Evolutionary conservation across 2,888 invertebrate genomes (phyloP).

Genomic region (Andrena bucephala): DNA sequence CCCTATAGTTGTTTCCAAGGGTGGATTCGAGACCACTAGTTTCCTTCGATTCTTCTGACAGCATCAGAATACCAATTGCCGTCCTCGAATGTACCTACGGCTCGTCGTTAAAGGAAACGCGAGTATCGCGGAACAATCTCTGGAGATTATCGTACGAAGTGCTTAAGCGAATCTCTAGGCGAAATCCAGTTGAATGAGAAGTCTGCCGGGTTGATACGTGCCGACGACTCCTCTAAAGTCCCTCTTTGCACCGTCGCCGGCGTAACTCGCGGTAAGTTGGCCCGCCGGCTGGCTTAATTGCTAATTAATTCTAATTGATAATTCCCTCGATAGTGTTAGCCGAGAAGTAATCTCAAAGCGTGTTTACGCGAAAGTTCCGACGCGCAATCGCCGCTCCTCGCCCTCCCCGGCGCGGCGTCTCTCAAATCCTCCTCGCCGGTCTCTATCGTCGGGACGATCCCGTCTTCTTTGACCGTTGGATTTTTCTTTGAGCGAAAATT

Average conservation of each 20-base stretch:
- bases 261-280: constrained; percentile 68
- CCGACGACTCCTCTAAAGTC: constrained; percentile 54
- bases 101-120: constrained; percentile 18
- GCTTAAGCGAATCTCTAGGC: constrained; percentile 45
- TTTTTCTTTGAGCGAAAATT: constrained; percentile 41
- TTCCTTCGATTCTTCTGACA: too few species aligned
- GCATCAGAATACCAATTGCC: background rate
- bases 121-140: constrained; percentile 47
- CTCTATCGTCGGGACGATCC: background rate
- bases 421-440: constrained; percentile 15
- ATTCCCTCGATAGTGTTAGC: constrained; percentile 70
- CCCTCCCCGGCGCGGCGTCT: constrained; percentile 29
- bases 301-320: constrained; percentile 79
- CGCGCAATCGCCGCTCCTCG: constrained; percentile 49
- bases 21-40: too few species aligned
- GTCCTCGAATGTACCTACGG: background rate
- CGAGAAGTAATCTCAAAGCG: constrained; percentile 71
- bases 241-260: constrained; percentile 51
- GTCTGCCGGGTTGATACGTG: constrained; percentile 54
- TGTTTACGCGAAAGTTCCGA: constrained; percentile 74
- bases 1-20: too few species aligned
- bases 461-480: constrained; percentile 3
- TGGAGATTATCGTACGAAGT: constrained; percentile 46
- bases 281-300: constrained; percentile 73
- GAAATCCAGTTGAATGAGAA: constrained; percentile 63